Evolutionary conservation across 2,888 invertebrate genomes (phyloP).

Genomic region (Isoperla grammatica): DNA sequence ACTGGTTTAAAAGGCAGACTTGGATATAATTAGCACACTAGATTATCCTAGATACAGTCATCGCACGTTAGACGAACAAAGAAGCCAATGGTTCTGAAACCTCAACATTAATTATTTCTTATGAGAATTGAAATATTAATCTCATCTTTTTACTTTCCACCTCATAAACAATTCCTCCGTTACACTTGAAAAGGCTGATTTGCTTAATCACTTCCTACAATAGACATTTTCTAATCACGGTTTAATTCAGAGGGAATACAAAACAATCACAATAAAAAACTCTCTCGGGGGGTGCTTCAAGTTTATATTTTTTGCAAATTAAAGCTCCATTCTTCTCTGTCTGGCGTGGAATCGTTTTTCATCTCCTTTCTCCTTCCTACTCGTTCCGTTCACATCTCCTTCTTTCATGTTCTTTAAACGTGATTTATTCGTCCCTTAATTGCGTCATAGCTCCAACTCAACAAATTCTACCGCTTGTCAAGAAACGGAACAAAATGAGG

Average conservation of each 20-base stretch:
- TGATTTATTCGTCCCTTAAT: slow-evolving; percentile 23
- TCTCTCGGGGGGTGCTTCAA: neutral
- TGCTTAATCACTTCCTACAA: slow-evolving; percentile 1
- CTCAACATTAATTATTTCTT: neutral
- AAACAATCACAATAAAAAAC: slow-evolving; percentile 14
- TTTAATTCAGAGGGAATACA: slow-evolving; percentile 10
- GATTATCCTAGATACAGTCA: no score
- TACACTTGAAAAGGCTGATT: slow-evolving; percentile 6
- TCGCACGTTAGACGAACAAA: no score
- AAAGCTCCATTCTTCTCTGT: slow-evolving; percentile 22
- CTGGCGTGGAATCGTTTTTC: slow-evolving; percentile 12
- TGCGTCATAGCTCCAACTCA: slow-evolving; percentile 23
- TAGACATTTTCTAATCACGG: slow-evolving; percentile 5
- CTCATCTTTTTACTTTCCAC: neutral
- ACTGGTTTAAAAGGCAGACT: no score
- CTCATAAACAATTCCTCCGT: slow-evolving; percentile 1
- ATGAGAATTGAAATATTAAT: slow-evolving; percentile 1
- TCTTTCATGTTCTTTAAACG: slow-evolving; percentile 21
- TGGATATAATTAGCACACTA: no score
- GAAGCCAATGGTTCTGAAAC: no score
- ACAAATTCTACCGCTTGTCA: slow-evolving; percentile 26
- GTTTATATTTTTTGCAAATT: slow-evolving; percentile 21
- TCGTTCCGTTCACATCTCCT: neutral
- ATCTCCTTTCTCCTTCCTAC: slow-evolving; percentile 1
- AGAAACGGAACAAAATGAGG: slow-evolving; percentile 19